These are phyloP conservation scores for Epinotia ramella DNA, from an alignment of 2,888 invertebrate species.

Conservation along the genomic window DNA sequence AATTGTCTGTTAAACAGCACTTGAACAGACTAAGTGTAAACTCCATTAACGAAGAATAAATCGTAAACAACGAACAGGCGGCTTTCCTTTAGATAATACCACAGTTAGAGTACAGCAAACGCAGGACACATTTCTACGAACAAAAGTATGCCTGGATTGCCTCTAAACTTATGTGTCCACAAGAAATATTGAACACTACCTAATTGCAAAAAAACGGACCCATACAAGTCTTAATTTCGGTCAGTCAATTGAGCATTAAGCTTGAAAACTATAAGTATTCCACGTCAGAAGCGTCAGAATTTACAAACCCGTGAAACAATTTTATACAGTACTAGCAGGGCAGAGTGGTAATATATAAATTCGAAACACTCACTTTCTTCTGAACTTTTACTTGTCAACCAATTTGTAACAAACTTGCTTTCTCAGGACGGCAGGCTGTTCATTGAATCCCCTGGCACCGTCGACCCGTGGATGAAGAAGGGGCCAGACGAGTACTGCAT, in stretches of 20 bases:
- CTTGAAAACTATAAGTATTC: not conserved
- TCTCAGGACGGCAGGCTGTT: slow-evolving; percentile 71
- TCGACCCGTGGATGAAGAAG: slow-evolving; percentile 60
- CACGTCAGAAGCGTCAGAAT: not conserved
- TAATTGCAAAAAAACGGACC: too few species aligned
- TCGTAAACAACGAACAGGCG: too few species aligned
- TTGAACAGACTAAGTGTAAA: not conserved
- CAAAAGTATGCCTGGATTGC: too few species aligned
- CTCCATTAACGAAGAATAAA: not conserved
- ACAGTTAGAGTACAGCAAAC: too few species aligned
- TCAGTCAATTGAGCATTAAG: not conserved
- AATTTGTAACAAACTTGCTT: slow-evolving; percentile 12
- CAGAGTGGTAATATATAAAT: too few species aligned
- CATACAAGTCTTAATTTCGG: not conserved
- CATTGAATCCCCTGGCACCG: slow-evolving; percentile 57
- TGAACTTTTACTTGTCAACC: not conserved
- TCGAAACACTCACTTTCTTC: not conserved
- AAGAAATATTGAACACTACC: too few species aligned
- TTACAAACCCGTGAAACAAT: too few species aligned
- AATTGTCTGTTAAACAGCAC: too few species aligned
- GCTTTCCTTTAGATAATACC: too few species aligned
- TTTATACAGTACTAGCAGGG: too few species aligned
- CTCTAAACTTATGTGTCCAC: too few species aligned
- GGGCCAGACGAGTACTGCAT: slow-evolving; percentile 73
- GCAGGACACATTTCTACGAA: too few species aligned